These are phyloP conservation scores for Tragelaphus scriptus DNA, from an alignment of 2,113 vertebrate genomes.

Conservation along the genomic window DNA sequence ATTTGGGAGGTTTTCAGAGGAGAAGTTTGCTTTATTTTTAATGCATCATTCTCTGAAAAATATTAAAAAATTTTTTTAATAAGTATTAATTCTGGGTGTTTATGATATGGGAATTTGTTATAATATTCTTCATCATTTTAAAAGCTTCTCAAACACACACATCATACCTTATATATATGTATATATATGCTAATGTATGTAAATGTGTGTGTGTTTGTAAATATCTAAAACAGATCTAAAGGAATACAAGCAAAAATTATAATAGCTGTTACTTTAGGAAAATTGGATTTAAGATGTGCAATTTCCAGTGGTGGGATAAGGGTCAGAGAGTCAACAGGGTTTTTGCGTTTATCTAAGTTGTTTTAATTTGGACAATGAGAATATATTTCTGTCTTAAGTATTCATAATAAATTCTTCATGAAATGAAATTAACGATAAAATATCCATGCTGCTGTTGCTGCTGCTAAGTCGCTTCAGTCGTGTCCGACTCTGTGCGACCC, in stretches of 20 bases:
- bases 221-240: not conserved
- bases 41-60: not conserved
- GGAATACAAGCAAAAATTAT: not conserved
- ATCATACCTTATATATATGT: fast-evolving
- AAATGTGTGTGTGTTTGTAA: not conserved
- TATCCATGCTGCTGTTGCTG: not conserved
- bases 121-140: not conserved
- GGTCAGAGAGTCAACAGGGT: not conserved
- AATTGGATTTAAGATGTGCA: not conserved
- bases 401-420: not conserved
- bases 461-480: too few species aligned
- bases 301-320: not conserved
- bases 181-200: not conserved
- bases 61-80: not conserved
- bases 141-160: not conserved
- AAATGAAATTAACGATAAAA: not conserved
- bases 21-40: not conserved
- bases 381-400: not conserved
- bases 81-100: not conserved
- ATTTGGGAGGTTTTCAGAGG: not conserved
- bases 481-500: too few species aligned
- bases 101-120: not conserved
- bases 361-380: not conserved
- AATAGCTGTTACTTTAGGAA: not conserved
- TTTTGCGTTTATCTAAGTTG: not conserved